A percentile compares a stretch with the other conserved stretches of the same genome.
These are phyloP conservation scores for Catharus minimus DNA, from an alignment of 2,113 vertebrate genomes.

Conservation along the genomic window DNA sequence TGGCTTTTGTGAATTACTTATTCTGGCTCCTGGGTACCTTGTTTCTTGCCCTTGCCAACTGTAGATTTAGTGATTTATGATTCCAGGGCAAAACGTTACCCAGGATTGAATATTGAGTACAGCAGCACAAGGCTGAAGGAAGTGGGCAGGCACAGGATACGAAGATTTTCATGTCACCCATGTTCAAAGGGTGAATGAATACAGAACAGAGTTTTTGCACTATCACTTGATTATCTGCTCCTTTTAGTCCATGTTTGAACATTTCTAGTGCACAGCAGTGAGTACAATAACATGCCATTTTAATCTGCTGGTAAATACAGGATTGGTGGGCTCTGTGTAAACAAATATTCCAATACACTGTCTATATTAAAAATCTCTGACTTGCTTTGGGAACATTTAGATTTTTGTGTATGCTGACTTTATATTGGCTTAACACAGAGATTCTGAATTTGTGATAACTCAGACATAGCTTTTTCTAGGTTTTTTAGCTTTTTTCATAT, in stretches of 20 bases:
- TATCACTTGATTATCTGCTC: neutral
- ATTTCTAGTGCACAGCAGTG: neutral
- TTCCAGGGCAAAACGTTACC: neutral
- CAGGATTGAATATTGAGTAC: neutral
- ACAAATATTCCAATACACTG: neutral
- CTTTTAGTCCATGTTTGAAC: neutral
- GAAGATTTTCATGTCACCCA: neutral
- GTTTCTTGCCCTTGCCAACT: conserved; percentile 21
- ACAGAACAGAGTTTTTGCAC: neutral
- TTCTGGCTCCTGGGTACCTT: conserved; percentile 8
- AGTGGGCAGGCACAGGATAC: neutral
- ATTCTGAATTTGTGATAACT: neutral
- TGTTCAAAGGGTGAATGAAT: neutral
- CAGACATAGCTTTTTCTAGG: neutral
- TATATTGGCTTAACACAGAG: neutral
- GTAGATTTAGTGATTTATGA: conserved; percentile 20
- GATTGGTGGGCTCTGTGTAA: neutral
- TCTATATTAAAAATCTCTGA: neutral
- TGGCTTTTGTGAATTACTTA: conserved; percentile 35
- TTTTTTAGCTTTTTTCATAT: accelerated
- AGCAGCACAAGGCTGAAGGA: neutral
- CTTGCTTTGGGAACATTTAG: neutral
- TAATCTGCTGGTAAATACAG: neutral
- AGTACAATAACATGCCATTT: neutral
- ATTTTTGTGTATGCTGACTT: neutral